These are phyloP conservation scores for Pseudomyrmex concolor DNA, from an alignment of 1,140 invertebrate genomes.

Conservation along the genomic window DNA sequence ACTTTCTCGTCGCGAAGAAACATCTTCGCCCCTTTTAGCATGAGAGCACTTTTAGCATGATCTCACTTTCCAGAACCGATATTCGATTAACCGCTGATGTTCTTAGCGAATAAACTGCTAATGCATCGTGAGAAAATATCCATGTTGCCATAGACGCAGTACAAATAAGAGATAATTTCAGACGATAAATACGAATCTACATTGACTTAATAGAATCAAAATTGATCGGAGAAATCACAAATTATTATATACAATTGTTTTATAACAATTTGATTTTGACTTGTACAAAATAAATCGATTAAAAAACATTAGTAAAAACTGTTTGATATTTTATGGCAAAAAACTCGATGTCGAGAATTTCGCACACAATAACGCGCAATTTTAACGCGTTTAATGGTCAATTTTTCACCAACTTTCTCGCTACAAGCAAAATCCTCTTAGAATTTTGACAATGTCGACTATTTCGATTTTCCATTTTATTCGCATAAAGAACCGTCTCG, in stretches of 20 bases:
- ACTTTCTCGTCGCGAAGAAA: slow-evolving; percentile 8
- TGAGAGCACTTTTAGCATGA: slow-evolving; percentile 39
- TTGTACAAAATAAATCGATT: not conserved
- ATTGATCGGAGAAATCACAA: not conserved
- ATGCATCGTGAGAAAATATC: not conserved
- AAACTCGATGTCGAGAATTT: not conserved
- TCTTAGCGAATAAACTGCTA: not conserved
- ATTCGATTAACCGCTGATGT: slow-evolving; percentile 33
- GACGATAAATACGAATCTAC: not conserved
- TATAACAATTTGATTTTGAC: not conserved
- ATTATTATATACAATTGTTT: too few species aligned
- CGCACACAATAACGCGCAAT: too few species aligned
- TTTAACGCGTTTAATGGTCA: not conserved
- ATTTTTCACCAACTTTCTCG: not conserved
- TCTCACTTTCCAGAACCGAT: slow-evolving; percentile 9
- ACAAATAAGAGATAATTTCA: not conserved
- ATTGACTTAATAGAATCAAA: not conserved
- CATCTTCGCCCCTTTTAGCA: not conserved
- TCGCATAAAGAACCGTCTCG: not conserved
- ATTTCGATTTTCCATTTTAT: slow-evolving; percentile 7
- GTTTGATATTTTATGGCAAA: not conserved
- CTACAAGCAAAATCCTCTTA: not conserved
- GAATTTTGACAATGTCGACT: not conserved
- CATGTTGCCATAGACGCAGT: too few species aligned
- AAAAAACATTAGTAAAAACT: not conserved